Percentiles rank a stretch among this genome's conserved stretches.
These are phyloP conservation scores for Aethes cnicana DNA, from an alignment of 2,888 invertebrate genomes.

Conservation along the genomic window DNA sequence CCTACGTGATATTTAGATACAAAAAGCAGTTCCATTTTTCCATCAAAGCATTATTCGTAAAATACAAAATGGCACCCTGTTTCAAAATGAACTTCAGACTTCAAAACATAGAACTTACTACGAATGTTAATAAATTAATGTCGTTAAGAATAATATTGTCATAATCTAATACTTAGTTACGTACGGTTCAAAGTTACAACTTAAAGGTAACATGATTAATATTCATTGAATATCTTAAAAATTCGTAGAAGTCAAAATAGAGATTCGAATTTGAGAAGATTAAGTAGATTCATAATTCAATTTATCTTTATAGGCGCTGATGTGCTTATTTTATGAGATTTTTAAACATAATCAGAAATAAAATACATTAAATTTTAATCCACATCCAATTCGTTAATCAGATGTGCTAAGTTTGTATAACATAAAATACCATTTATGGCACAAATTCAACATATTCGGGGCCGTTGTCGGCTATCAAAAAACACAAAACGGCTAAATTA, in stretches of 20 bases:
- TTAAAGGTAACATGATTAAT: constrained; percentile 15
- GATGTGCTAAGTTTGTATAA: no score
- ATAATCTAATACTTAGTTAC: constrained; percentile 29
- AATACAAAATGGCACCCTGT: constrained; percentile 63
- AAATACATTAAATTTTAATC: no score
- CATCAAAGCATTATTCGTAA: constrained; percentile 30
- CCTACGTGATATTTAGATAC: no score
- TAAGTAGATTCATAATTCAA: not conserved
- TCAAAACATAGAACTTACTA: constrained; percentile 41
- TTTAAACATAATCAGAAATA: no score
- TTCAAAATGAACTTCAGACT: constrained; percentile 57
- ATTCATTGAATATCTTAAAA: not conserved
- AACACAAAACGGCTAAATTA: no score
- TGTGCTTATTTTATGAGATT: not conserved
- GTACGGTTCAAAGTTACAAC: constrained; percentile 15
- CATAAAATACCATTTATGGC: no score
- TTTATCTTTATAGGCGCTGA: not conserved
- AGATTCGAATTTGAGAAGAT: not conserved
- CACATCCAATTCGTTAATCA: no score
- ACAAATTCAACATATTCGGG: no score
- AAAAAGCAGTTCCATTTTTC: not conserved
- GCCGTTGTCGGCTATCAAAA: no score
- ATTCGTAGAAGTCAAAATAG: not conserved
- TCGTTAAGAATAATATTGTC: constrained; percentile 32
- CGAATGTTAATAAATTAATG: constrained; percentile 49